phyloP scores from a whole-genome alignment of 2,888 invertebrate genomes.

The Dicyrtomina minuta region DNA sequence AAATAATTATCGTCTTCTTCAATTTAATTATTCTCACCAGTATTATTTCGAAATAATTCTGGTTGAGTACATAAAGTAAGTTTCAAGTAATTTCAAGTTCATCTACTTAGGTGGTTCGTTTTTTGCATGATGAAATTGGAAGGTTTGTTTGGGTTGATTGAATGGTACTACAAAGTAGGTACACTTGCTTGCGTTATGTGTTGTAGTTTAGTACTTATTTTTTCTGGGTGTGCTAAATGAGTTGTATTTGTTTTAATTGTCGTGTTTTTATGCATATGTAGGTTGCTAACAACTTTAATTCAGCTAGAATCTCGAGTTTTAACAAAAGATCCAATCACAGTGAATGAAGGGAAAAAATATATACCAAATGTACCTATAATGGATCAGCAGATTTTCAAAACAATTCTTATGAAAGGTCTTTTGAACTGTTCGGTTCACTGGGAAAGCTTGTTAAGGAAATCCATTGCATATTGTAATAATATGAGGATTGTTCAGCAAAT shows the following conservation, averaged over 20 bases:
- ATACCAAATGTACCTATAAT: constrained; percentile 23
- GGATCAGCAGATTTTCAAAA: constrained; percentile 33
- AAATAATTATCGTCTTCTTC: constrained; percentile 22
- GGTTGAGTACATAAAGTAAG: constrained; percentile 28
- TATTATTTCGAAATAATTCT: constrained; percentile 20
- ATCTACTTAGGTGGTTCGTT: too few species aligned
- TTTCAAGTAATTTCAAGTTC: not conserved
- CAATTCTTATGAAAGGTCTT: constrained; percentile 28
- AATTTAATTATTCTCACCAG: constrained; percentile 25
- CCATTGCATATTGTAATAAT: constrained; percentile 21
- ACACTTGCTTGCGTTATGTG: too few species aligned
- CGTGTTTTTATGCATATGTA: not conserved
- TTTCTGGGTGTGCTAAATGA: too few species aligned
- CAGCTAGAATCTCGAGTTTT: constrained; percentile 27
- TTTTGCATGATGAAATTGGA: too few species aligned
- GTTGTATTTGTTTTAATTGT: too few species aligned
- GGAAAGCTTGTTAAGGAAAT: constrained; percentile 29
- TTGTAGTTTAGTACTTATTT: too few species aligned
- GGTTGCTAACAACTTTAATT: constrained; percentile 26
- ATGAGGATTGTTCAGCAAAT: constrained; percentile 25
- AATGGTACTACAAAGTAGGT: too few species aligned
- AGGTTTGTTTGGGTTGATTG: too few species aligned
- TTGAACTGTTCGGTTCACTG: constrained; percentile 28
- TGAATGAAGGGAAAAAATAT: constrained; percentile 25
- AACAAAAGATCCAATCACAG: not conserved